These are phyloP conservation scores for Bellardia bayeri DNA, from an alignment of 2,888 invertebrate species.

Conservation along the genomic window DNA sequence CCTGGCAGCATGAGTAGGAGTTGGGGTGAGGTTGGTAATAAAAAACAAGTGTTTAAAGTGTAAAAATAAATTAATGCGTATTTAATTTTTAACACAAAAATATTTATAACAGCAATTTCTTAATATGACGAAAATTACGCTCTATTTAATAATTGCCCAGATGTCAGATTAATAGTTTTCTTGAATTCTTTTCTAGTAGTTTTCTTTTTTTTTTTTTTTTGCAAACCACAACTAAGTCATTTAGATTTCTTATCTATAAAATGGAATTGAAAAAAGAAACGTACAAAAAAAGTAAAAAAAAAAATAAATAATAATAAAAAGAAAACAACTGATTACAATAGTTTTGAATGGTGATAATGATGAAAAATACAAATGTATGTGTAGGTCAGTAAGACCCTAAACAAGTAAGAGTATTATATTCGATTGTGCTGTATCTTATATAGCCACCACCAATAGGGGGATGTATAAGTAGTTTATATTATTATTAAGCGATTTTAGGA, in stretches of 20 bases:
- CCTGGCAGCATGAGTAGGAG: background rate
- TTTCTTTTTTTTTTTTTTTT: slow-evolving; percentile 24
- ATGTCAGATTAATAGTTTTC: slow-evolving; percentile 66
- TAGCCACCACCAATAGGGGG: no score
- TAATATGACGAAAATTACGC: slow-evolving; percentile 70
- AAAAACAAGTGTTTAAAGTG: slow-evolving; percentile 38
- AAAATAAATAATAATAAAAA: background rate
- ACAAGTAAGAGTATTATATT: no score
- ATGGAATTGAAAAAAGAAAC: slow-evolving; percentile 26
- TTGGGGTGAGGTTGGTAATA: background rate
- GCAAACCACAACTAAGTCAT: slow-evolving; percentile 58
- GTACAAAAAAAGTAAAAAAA: background rate
- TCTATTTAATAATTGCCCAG: slow-evolving; percentile 66
- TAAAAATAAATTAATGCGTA: slow-evolving; percentile 66
- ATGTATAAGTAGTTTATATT: no score
- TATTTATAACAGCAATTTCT: slow-evolving; percentile 45
- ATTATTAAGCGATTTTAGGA: no score
- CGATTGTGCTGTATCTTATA: no score
- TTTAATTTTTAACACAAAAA: slow-evolving; percentile 32
- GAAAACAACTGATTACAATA: slow-evolving; percentile 43
- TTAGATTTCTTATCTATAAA: slow-evolving; percentile 62
- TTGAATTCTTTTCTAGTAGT: slow-evolving; percentile 24
- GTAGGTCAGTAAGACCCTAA: slow-evolving; percentile 58
- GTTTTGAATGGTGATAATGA: slow-evolving; percentile 21
- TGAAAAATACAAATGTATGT: slow-evolving; percentile 53